These are phyloP conservation scores for Neelides sp. DNA, from an alignment of 1,140 invertebrate species.

Conservation along the genomic window DNA sequence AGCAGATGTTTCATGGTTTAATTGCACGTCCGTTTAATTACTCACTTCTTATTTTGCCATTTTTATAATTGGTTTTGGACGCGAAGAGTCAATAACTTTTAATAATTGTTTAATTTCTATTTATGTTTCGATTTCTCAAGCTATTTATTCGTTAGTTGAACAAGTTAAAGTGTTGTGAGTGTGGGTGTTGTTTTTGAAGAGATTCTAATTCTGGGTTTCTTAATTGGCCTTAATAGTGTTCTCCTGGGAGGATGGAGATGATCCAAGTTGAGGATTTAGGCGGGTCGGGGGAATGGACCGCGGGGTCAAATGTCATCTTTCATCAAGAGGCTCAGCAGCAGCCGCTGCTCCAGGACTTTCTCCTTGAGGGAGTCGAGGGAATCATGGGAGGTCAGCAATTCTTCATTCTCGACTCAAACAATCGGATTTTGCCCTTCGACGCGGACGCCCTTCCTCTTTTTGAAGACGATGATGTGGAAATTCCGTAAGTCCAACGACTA, in stretches of 20 bases:
- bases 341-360: not conserved
- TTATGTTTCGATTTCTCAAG: not conserved
- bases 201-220: not conserved
- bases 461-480: not conserved
- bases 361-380: not conserved
- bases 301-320: not conserved
- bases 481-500: slow-evolving; percentile 3
- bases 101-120: too few relatives aligned
- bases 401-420: slow-evolving; percentile 4
- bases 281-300: not conserved
- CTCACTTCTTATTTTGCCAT: too few relatives aligned
- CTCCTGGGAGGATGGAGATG: slow-evolving; percentile 8
- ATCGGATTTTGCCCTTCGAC: not conserved
- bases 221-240: not conserved
- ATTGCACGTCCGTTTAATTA: too few relatives aligned
- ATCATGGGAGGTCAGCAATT: not conserved
- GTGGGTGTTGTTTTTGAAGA: not conserved
- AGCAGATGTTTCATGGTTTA: too few relatives aligned
- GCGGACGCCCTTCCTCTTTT: not conserved
- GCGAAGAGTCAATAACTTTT: too few relatives aligned
- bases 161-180: not conserved
- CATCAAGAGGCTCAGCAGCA: not conserved
- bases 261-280: slow-evolving; percentile 4
- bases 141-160: not conserved
- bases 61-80: too few relatives aligned